Percentiles rank a stretch among this genome's conserved stretches.
These are phyloP conservation scores for Phalera bucephala DNA, from an alignment of 2,888 invertebrate genomes.

Conservation along the genomic window DNA sequence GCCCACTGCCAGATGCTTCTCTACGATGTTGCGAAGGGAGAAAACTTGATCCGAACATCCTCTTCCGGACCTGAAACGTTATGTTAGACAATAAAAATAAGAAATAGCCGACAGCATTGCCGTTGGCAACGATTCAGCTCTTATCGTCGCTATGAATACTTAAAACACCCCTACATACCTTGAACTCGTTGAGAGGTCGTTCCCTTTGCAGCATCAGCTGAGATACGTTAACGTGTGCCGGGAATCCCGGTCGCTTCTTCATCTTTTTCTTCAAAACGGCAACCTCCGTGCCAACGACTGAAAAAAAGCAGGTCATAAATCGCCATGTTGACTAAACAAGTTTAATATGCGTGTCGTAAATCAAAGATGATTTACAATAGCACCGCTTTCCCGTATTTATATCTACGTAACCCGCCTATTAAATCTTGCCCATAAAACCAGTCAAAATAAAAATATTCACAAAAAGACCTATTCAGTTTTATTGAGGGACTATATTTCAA, in stretches of 20 bases:
- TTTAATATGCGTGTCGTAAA: not conserved
- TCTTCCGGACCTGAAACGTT: too few relatives aligned
- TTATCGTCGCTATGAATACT: slow-evolving; percentile 62
- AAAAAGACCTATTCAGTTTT: not conserved
- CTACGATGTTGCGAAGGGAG: too few relatives aligned
- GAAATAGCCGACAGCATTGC: slow-evolving; percentile 27
- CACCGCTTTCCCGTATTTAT: not conserved
- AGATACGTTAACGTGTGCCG: slow-evolving; percentile 85
- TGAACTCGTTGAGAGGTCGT: slow-evolving; percentile 79
- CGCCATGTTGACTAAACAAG: not conserved
- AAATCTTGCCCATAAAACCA: too few relatives aligned
- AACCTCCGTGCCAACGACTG: slow-evolving; percentile 65
- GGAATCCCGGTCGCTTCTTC: slow-evolving; percentile 83
- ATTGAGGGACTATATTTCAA: not conserved
- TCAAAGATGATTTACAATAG: not conserved
- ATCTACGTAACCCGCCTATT: not conserved
- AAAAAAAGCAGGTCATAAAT: slow-evolving; percentile 27
- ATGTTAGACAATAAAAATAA: slow-evolving; percentile 18
- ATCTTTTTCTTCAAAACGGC: slow-evolving; percentile 84
- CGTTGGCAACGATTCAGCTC: slow-evolving; percentile 57
- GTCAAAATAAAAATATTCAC: too few relatives aligned
- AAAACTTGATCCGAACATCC: too few relatives aligned
- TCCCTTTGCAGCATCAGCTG: slow-evolving; percentile 87
- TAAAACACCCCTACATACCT: slow-evolving; percentile 51
- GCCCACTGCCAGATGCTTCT: too few relatives aligned